phyloP scores from a whole-genome alignment of 92 coral and sea anemone species.

The Phenganax stokvisi region DNA sequence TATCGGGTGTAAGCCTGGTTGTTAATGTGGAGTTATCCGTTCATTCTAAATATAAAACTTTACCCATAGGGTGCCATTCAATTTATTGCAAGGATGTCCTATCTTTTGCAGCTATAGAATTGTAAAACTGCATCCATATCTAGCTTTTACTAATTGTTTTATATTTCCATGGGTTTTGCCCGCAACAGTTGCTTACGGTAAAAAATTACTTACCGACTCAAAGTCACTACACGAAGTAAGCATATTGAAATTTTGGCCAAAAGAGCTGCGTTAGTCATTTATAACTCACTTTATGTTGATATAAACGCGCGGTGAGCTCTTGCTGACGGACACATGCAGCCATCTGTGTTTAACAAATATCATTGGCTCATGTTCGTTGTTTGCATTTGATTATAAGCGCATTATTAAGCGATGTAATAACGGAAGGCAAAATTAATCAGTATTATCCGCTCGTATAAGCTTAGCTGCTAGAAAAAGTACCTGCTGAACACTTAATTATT shows the following conservation, averaged over 20 bases:
- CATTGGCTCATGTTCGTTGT: not conserved
- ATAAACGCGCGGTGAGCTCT: not conserved
- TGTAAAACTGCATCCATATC: too few relatives aligned
- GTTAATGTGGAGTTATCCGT: too few relatives aligned
- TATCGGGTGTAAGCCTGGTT: too few relatives aligned
- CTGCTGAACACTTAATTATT: too few relatives aligned
- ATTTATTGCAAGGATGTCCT: too few relatives aligned
- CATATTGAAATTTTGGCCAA: not conserved
- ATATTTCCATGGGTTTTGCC: too few relatives aligned
- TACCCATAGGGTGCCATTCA: too few relatives aligned
- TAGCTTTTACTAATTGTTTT: too few relatives aligned
- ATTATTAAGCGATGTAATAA: constrained; percentile 12
- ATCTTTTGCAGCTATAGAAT: too few relatives aligned
- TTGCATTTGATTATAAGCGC: not conserved
- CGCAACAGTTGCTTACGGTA: too few relatives aligned
- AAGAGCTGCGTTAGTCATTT: not conserved
- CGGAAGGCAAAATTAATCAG: not conserved
- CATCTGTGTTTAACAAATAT: constrained; percentile 16
- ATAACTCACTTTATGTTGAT: not conserved
- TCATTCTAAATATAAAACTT: too few relatives aligned
- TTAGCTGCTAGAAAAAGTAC: not conserved
- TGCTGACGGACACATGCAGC: not conserved
- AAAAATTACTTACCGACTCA: constrained; percentile 6
- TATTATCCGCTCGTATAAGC: not conserved
- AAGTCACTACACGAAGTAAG: constrained; percentile 24